Evolutionary conservation across 2,113 vertebrate species (phyloP), one percentile per base, ranked within the genome.

Genomic region (Ptilorrhoa leucosticta): DNA sequence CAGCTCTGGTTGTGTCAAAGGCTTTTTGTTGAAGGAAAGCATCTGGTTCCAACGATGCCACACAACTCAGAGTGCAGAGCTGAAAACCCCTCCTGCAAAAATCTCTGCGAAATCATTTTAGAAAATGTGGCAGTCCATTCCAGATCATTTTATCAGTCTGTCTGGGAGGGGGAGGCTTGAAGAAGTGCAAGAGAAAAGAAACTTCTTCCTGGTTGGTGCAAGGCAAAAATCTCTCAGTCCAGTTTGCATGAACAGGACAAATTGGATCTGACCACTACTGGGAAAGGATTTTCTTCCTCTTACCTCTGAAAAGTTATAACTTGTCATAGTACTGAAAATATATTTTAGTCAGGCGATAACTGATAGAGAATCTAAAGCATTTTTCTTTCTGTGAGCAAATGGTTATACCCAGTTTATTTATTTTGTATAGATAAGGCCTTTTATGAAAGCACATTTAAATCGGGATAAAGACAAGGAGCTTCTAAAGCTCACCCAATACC

Each of bases 381-480:
- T 45, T 66, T 84, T 79, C 65, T 56, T 77, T 61, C 35, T 83
- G 65, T 37, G 76, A 87, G 39, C 47, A 72, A 47, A 85, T 83
- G 17, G 33, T 96, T 83, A 82, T 63, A 81, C 56, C 20, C 33
- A 18, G 22, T 84, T 95, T 76, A 9, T 97, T 93, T 71, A 12
- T 91, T 97, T 61, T 96, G 13, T 92, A 54, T 90, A 99, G 99
- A 99, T 99, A 97, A 98, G 99, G 57, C 99, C 99, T 58, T 99
- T 99, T 94, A 99, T 99, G 99, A 99, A 99, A 98, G 99, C 99
- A 18, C 99, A 99, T 93, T 97, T 99, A 93, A 99, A 99, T 97
- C 98, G 99, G 76, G 99, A 99, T 97, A 99, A 99, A 97, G 99
- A 99, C 97, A 98, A 98, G 92, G 99, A 99, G 93, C 98, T 99